Evolutionary conservation across 2,888 invertebrate genomes (phyloP), one percentile per base, ranked within the genome.

Genomic region (Apoderus coryli): DNA sequence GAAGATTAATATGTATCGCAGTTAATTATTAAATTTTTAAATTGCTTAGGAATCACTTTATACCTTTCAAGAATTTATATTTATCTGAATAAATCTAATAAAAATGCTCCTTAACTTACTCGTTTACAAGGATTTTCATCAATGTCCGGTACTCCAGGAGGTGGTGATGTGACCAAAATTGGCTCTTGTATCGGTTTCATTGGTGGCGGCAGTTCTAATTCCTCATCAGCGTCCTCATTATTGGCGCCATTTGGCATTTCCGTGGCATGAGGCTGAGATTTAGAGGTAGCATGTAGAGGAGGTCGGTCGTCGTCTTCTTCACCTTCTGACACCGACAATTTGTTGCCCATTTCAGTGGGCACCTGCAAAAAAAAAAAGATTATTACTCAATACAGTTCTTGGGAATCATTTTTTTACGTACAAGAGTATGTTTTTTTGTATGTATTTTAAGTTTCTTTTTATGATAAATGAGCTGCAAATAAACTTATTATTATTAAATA

Each of bases 171-270:
- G 3, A 56, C 56, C 34, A 57, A 39, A 30, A 56, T 54, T 3
- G 57, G 41, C 65, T 81, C 86, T 54, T 84, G 79, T 44, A 89
- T 82, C n/a, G 86, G 86, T 53, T 88, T 85, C 93, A 92, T 92
- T 2, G 92, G 90, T 16, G 93, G 92, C 30, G 92, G 93, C 44
- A 92, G 63, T 60, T 89, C 90, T 9, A 86, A 69, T 9, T 63
- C 70, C 49, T 82, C 85, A 48, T 85, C 85, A n/a, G 40, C 41
- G 3, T 34, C 39, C n/a, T 37, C 37, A 12, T 32, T 14, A 37
- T 36, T 33, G 32, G 73, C 67, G 32, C 64, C 64, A 28, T 64
- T 64, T 31, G 66, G 62, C 23, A 67, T 58, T 33, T 63, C 43
- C 35, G 56, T 54, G 10, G 43, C 22, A n/a, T 45, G 28, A 16